Evolutionary conservation across 2,888 invertebrate genomes (phyloP).

Genomic region (Muschampia plurimacula): DNA sequence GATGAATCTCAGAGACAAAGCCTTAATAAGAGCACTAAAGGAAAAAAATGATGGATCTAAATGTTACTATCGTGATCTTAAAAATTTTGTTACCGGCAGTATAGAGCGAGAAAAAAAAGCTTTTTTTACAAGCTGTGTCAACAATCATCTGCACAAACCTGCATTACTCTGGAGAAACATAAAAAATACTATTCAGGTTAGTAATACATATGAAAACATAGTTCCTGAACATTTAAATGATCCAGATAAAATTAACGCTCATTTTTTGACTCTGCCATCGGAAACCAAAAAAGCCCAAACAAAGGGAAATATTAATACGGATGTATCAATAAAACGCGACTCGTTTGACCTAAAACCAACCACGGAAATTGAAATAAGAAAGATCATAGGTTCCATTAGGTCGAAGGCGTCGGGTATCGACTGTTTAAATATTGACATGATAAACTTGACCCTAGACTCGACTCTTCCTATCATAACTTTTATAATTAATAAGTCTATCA

Average conservation of each 20-base stretch:
- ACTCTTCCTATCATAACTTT: neutral
- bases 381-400: conserved; percentile 2
- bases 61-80: neutral
- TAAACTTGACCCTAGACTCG: neutral
- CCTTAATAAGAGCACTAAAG: conserved; percentile 4
- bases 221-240: conserved; percentile 24
- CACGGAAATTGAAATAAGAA: neutral
- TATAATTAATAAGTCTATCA: conserved; percentile 1
- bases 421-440: conserved; percentile 3
- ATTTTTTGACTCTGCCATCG: conserved; percentile 11
- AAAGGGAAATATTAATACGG: neutral
- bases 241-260: conserved; percentile 14
- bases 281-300: neutral
- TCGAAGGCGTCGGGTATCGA: conserved; percentile 6
- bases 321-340: neutral
- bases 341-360: neutral
- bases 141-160: neutral
- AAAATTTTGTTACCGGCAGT: conserved; percentile 8
- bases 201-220: neutral
- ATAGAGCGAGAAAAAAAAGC: conserved; percentile 8
- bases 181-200: neutral
- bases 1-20: conserved; percentile 11
- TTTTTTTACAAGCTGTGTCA: neutral
- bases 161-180: conserved; percentile 17
- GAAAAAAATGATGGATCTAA: conserved; percentile 2